Base-by-base conservation (phyloP, 1,140 invertebrate species). In the Stegodyphus dumicola region DNA sequence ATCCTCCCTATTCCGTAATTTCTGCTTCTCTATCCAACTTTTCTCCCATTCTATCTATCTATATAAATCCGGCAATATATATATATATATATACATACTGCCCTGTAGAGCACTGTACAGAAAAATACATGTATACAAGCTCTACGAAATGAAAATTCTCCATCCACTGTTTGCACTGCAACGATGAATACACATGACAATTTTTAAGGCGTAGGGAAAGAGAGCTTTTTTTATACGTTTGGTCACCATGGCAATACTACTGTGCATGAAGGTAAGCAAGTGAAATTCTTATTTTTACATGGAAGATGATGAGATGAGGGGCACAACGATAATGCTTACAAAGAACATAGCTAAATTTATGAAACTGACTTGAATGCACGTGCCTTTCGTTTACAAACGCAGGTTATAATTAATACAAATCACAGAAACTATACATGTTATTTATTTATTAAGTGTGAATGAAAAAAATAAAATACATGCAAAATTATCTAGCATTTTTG, bases 171-270 rank as follows among this genome's bases (percentile, higher is more conserved):
- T 71, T 71, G 69, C 49, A 51, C 69, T 71, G 10, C 18, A 51
- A 51, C 6, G 69, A 71, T 71, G 69, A 71, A 71, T 71, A 71
- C 69, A 71, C 69, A 71, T 71, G 69, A 33, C 69, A 71, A 71
- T 71, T 71, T 71, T 52, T 71, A 33, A 33, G 33, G 33, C 33
- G 33, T 33, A 3, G 33, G 33, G 33, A 3, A 33, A 33, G 3
- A 33, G 33, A 33, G 33, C 33, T 33, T 33, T 33, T 33, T 33
- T 33, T 33, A 33, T 33, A 6, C 49, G 33, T 7, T 71, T 10
- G 69, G 69, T 71, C 69, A 71, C 69, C 69, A 48, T 18, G 69
- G 11, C 69, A 48, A 48, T 10, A 49, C 11, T 60, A 15, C 56
- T 60, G 33, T 33, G 33, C 33, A 33, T 3, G 33, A 3, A 33